These are phyloP conservation scores for Aporophyla nigra DNA, from an alignment of 2,888 invertebrate genomes.

Conservation along the genomic window DNA sequence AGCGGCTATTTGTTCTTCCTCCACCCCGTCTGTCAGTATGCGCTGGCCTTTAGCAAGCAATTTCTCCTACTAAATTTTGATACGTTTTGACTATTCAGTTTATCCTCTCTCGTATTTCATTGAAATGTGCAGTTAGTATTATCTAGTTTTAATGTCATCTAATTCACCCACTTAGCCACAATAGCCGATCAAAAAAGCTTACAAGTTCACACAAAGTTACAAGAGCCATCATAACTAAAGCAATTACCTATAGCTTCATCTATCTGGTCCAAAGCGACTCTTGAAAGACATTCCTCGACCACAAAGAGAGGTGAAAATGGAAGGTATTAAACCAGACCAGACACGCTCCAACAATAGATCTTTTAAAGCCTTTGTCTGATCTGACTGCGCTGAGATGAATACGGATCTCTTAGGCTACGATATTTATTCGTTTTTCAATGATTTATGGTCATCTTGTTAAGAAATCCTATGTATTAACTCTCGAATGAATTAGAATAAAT, in stretches of 20 bases:
- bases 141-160: not conserved
- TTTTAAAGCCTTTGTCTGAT: conserved; percentile 80
- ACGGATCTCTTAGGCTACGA: conserved; percentile 58
- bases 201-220: conserved; percentile 39
- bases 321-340: conserved; percentile 79
- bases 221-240: conserved; percentile 56
- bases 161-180: conserved; percentile 12
- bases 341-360: conserved; percentile 79
- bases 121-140: conserved; percentile 2
- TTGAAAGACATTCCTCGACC: conserved; percentile 75
- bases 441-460: conserved; percentile 62
- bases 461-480: conserved; percentile 31
- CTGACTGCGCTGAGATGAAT: conserved; percentile 65
- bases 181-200: not conserved
- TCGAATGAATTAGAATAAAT: conserved; percentile 46
- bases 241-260: conserved; percentile 55
- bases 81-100: not conserved
- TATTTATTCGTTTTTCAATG: conserved; percentile 59
- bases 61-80: not conserved
- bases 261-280: conserved; percentile 54
- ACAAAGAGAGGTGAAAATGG: conserved; percentile 80
- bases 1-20: no score
- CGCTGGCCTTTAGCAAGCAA: not conserved
- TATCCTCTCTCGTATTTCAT: not conserved
- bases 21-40: no score